These are phyloP conservation scores for Coccyzus lansbergi DNA, from an alignment of 2,797 vertebrate species.

Conservation along the genomic window DNA sequence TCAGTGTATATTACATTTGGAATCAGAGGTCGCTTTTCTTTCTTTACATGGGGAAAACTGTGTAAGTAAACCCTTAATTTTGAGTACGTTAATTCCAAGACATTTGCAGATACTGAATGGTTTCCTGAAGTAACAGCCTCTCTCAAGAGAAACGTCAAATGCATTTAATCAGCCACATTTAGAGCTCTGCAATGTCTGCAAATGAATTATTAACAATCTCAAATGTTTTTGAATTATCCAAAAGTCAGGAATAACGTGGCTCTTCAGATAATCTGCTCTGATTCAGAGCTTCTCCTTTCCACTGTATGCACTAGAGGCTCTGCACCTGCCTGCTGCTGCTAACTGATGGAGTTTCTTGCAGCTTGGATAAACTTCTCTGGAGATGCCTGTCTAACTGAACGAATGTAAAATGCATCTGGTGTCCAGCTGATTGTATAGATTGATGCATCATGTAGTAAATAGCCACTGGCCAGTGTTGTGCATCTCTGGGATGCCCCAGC, in stretches of 20 bases:
- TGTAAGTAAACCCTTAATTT: background rate
- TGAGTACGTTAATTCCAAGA: slow-evolving; percentile 27
- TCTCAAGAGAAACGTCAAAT: slow-evolving; percentile 57
- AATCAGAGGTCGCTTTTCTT: slow-evolving; percentile 2
- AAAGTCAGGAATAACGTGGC: slow-evolving; percentile 36
- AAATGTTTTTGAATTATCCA: slow-evolving; percentile 49
- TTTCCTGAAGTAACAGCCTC: slow-evolving; percentile 60
- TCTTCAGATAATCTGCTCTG: slow-evolving; percentile 32
- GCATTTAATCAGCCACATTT: slow-evolving; percentile 68
- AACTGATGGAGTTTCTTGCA: background rate
- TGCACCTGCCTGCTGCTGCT: slow-evolving; percentile 5
- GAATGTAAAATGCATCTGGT: background rate
- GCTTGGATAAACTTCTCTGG: background rate
- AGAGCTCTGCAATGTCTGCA: slow-evolving; percentile 49
- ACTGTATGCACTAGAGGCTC: background rate
- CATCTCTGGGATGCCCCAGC: background rate
- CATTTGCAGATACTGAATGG: slow-evolving; percentile 22
- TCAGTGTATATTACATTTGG: background rate
- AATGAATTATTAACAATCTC: slow-evolving; percentile 64
- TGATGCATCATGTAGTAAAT: background rate
- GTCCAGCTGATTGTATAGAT: background rate
- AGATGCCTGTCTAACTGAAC: background rate
- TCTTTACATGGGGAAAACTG: background rate
- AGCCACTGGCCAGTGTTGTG: rapidly evolving
- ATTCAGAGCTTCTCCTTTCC: slow-evolving; percentile 28